phyloP scores from a whole-genome alignment of 2,113 vertebrate genomes.

The Gallinago jamesoni region DNA sequence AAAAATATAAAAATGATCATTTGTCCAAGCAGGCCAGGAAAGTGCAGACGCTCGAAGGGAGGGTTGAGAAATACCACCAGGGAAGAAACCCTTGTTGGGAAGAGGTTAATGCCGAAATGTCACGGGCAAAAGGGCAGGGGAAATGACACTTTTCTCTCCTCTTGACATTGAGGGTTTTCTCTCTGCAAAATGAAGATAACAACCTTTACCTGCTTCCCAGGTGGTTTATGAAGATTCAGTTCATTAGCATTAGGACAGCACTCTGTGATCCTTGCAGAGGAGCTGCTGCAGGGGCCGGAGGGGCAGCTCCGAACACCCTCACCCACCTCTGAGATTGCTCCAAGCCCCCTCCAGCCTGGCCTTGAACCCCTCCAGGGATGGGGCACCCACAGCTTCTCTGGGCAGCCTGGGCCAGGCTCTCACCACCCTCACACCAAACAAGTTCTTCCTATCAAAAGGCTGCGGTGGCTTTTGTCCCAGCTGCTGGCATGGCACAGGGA shows the following conservation, averaged over 20 bases:
- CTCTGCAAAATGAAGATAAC: slow-evolving; percentile 54
- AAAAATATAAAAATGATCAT: not conserved
- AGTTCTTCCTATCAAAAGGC: not conserved
- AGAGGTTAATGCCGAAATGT: not conserved
- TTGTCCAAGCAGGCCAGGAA: not conserved
- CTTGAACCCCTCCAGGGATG: not conserved
- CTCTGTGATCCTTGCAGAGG: not conserved
- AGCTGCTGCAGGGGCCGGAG: not conserved
- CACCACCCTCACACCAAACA: not conserved
- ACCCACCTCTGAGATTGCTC: not conserved
- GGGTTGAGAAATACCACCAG: not conserved
- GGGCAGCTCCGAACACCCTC: not conserved
- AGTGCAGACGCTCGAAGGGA: not conserved
- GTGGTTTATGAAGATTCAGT: not conserved
- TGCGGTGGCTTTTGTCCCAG: not conserved
- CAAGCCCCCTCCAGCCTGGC: not conserved
- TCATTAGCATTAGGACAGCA: slow-evolving; percentile 12
- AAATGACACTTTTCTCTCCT: slow-evolving; percentile 3
- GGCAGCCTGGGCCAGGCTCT: not conserved
- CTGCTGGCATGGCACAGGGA: not conserved
- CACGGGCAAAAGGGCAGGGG: slow-evolving; percentile 26
- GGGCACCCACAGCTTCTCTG: not conserved
- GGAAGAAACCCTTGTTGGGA: not conserved
- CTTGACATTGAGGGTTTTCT: slow-evolving; percentile 35
- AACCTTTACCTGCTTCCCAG: slow-evolving; percentile 55